Percentiles rank a stretch among this genome's conserved stretches.
Conservation (phyloP, 2,113 vertebrate species). For the Calidris pygmaea region DNA sequence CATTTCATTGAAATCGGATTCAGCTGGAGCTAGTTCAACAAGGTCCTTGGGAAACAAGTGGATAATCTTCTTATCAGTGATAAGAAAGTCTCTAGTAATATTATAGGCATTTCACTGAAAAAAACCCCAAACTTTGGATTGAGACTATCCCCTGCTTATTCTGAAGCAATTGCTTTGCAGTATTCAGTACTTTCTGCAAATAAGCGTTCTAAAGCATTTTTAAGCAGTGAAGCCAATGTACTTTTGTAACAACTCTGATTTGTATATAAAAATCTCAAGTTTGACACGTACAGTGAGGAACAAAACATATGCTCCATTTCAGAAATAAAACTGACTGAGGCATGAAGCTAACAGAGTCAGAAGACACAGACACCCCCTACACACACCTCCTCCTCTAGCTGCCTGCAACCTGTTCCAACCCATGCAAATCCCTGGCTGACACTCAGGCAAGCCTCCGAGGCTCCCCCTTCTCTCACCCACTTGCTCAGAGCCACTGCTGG, state of each 20-base stretch:
- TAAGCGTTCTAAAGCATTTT: background rate
- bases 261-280: background rate
- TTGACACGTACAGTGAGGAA: background rate
- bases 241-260: background rate
- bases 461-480: background rate
- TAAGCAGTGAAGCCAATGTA: background rate
- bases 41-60: background rate
- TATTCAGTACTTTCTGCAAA: background rate
- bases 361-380: background rate
- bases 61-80: background rate
- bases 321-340: constrained; percentile 37
- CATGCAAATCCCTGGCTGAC: background rate
- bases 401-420: constrained; percentile 1
- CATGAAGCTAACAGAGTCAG: constrained; percentile 1
- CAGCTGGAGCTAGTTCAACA: background rate
- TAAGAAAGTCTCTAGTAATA: background rate
- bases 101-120: background rate
- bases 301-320: constrained; percentile 52
- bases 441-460: background rate
- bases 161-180: background rate
- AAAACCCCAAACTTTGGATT: background rate
- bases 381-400: background rate
- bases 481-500: background rate
- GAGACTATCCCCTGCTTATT: background rate
- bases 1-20: background rate